Percentiles rank a stretch among this genome's conserved stretches.
Conservation (phyloP, 2,797 vertebrate genomes). For the Anabas testudineus region DNA sequence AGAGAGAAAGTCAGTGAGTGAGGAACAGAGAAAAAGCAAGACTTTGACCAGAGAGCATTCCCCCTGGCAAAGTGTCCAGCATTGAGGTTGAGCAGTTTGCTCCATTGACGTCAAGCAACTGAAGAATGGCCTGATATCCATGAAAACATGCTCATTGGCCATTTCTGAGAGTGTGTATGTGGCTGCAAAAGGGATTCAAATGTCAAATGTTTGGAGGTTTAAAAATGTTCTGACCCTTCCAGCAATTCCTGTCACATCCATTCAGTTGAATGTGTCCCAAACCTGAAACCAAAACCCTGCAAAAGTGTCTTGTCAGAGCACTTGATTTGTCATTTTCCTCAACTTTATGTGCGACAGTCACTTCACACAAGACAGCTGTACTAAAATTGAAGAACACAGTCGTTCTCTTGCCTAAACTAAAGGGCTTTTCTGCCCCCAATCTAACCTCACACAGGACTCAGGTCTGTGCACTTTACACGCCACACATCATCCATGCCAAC, state of each 20-base stretch:
- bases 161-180: slow-evolving; percentile 11
- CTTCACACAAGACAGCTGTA: too few species aligned
- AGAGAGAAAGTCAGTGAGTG: background rate
- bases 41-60: slow-evolving; percentile 70
- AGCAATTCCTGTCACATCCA: slow-evolving; percentile 38
- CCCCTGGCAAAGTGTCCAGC: slow-evolving; percentile 63
- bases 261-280: slow-evolving; percentile 20
- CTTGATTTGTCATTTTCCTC: background rate
- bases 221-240: slow-evolving; percentile 43
- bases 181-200: slow-evolving; percentile 45
- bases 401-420: too few species aligned
- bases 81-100: slow-evolving; percentile 67
- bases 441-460: too few species aligned
- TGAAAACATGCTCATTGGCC: slow-evolving; percentile 55
- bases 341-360: too few species aligned
- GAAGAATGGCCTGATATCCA: slow-evolving; percentile 60
- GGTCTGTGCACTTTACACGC: too few species aligned
- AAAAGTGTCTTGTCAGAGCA: slow-evolving; percentile 10
- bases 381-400: too few species aligned
- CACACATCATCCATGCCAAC: too few species aligned
- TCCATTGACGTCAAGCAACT: slow-evolving; percentile 69
- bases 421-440: too few species aligned
- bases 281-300: slow-evolving; percentile 14
- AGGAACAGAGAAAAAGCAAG: slow-evolving; percentile 5
- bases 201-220: slow-evolving; percentile 56